These are phyloP conservation scores for Polietes domitor DNA, from an alignment of 2,888 invertebrate genomes.

Conservation along the genomic window DNA sequence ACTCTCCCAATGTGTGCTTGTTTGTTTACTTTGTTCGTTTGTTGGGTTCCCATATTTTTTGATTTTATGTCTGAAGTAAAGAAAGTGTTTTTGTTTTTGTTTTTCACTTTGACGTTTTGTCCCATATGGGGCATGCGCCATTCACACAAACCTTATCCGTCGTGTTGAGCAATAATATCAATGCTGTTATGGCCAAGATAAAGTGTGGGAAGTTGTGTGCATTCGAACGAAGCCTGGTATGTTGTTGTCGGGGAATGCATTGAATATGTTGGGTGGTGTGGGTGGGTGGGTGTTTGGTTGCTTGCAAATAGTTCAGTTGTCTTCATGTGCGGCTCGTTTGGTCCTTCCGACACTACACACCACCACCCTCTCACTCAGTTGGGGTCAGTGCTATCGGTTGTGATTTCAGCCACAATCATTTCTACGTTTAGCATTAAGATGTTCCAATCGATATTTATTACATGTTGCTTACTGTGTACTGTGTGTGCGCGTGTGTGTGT, in stretches of 20 bases:
- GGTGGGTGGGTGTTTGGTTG: background rate
- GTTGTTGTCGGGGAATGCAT: background rate
- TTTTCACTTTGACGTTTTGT: background rate
- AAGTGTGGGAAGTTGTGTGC: background rate
- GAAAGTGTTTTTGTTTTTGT: constrained; percentile 37
- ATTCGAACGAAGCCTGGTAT: background rate
- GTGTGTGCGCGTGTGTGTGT: background rate
- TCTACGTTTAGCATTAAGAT: constrained; percentile 49
- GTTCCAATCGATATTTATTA: constrained; percentile 65
- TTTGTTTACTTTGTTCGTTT: constrained; percentile 15
- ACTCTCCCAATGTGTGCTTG: constrained; percentile 2
- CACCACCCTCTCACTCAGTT: background rate
- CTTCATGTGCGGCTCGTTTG: constrained; percentile 10
- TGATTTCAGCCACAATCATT: constrained; percentile 64
- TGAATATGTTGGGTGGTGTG: background rate
- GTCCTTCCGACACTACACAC: background rate
- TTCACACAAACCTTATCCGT: background rate
- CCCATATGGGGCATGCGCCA: constrained; percentile 43
- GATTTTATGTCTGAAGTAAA: constrained; percentile 39
- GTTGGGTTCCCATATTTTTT: constrained; percentile 10
- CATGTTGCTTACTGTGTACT: constrained; percentile 53
- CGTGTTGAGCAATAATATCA: background rate
- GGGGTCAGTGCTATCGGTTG: constrained; percentile 63
- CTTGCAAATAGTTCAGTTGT: background rate
- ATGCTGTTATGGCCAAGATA: background rate